A percentile compares a stretch with the other conserved stretches of the same genome.
These are phyloP conservation scores for Cnemophilus loriae DNA, from an alignment of 2,113 vertebrate genomes.

Conservation along the genomic window DNA sequence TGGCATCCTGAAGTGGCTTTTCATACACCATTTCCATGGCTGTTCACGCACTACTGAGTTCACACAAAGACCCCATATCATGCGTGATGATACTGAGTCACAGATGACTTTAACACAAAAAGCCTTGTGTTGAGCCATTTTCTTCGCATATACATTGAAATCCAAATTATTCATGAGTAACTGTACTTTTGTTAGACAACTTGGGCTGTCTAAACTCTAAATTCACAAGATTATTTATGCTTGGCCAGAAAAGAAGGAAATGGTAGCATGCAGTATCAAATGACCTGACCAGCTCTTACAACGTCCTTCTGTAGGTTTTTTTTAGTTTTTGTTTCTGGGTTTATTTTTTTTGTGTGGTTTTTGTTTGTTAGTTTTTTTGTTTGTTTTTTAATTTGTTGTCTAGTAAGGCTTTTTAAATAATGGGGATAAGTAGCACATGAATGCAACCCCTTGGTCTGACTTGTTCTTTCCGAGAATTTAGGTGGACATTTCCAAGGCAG, in stretches of 20 bases:
- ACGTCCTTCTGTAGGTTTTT: neutral
- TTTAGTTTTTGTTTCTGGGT: neutral
- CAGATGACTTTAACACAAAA: slow-evolving; percentile 24
- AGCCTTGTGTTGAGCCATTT: neutral
- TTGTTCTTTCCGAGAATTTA: neutral
- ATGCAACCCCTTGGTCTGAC: neutral
- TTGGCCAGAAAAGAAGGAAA: neutral
- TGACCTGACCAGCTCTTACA: neutral
- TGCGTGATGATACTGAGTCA: neutral
- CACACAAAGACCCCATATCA: slow-evolving; percentile 12
- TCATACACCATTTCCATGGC: neutral
- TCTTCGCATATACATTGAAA: neutral
- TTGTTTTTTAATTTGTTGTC: neutral
- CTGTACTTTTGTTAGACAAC: slow-evolving; percentile 1
- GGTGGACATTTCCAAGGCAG: neutral
- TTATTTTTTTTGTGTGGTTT: neutral
- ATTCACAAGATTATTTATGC: neutral
- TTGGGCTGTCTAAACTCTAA: neutral
- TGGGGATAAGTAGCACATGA: neutral
- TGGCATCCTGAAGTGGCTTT: neutral
- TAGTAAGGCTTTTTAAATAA: neutral
- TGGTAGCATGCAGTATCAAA: neutral
- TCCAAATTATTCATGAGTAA: slow-evolving; percentile 40
- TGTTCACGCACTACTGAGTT: neutral
- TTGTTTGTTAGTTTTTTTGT: neutral